Conservation (phyloP, 2,888 invertebrate genomes). For the Tortrix viridana region DNA sequence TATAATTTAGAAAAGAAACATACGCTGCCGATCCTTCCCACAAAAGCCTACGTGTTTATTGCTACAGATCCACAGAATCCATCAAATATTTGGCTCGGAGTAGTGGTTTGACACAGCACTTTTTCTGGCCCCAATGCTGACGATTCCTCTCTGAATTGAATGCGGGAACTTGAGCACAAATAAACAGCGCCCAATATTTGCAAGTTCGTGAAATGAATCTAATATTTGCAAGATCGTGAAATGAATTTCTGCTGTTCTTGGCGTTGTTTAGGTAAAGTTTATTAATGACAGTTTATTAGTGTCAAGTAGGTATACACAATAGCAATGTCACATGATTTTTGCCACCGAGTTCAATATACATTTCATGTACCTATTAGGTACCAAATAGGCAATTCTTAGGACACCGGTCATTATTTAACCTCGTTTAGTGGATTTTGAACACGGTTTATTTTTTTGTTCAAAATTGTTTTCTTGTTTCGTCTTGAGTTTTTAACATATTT, state of each 20-base stretch:
- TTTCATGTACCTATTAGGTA: no score
- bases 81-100: slow-evolving; percentile 36
- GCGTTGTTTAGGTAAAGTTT: no score
- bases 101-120: slow-evolving; percentile 36
- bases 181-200: slow-evolving; percentile 27
- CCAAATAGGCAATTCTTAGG: no score
- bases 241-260: not conserved
- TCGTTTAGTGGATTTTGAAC: no score
- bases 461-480: no score
- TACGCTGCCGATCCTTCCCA: slow-evolving; percentile 10
- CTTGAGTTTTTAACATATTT: no score
- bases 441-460: no score
- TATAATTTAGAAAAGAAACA: not conserved
- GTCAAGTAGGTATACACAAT: no score
- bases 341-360: no score
- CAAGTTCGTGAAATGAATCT: slow-evolving; percentile 16
- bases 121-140: slow-evolving; percentile 31
- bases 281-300: no score
- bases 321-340: no score
- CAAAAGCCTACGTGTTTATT: slow-evolving; percentile 32
- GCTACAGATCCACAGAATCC: slow-evolving; percentile 30
- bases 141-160: slow-evolving; percentile 28
- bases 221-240: slow-evolving; percentile 3
- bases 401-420: no score
- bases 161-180: slow-evolving; percentile 26